phyloP scores from a whole-genome alignment of 1,140 invertebrate species.

The Amphibalanus amphitrite region DNA sequence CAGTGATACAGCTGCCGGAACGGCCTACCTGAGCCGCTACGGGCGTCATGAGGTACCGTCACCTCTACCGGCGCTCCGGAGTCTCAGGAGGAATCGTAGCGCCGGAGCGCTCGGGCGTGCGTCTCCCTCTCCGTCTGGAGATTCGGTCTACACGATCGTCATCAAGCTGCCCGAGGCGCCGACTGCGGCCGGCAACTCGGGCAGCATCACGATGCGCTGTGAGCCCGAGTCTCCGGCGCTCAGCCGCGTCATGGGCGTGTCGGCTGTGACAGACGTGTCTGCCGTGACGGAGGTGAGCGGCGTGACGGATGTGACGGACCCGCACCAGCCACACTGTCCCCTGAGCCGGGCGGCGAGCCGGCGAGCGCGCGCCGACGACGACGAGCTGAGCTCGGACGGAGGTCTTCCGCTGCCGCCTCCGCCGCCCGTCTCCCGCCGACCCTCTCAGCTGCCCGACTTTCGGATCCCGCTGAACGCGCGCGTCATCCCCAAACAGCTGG shows the following conservation, averaged over 20 bases:
- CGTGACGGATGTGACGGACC: not conserved
- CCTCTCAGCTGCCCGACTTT: constrained; percentile 28
- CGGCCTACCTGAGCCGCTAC: not conserved
- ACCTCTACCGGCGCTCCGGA: not conserved
- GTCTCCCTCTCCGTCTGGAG: constrained; percentile 18
- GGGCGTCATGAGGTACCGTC: constrained; percentile 3
- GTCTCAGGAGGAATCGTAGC: not conserved
- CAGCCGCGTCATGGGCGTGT: not conserved
- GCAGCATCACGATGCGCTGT: constrained; percentile 1
- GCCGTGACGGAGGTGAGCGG: not conserved
- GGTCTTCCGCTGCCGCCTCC: not conserved
- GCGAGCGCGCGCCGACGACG: not conserved
- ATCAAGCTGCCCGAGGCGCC: constrained; percentile 50
- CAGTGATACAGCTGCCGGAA: not conserved
- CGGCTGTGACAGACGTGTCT: constrained; percentile 5
- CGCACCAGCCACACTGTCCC: not conserved
- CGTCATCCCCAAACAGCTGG: constrained; percentile 40
- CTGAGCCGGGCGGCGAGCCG: not conserved
- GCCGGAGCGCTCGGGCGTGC: not conserved
- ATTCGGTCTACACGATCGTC: constrained; percentile 68
- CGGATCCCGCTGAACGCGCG: constrained; percentile 11
- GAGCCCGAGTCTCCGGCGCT: not conserved
- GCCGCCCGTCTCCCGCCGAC: not conserved
- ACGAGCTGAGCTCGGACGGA: not conserved
- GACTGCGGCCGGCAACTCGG: constrained; percentile 15